Evolutionary conservation across 1,140 invertebrate species (phyloP), one percentile per base, ranked within the genome.

Genomic region (Eupeodes corollae): DNA sequence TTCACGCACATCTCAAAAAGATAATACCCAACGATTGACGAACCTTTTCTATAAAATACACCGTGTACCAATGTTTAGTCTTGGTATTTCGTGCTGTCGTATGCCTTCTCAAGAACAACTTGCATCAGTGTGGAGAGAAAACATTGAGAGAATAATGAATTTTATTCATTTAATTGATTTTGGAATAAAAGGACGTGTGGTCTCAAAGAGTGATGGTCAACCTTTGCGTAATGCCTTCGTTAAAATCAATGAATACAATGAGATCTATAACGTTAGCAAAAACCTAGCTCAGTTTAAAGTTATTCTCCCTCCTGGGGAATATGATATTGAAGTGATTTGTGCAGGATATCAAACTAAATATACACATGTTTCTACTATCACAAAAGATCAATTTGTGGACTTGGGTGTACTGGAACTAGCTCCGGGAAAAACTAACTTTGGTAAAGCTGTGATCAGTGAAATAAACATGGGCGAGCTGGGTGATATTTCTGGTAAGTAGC

Each of bases 1-100:
- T 6, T 56, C 55, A 1, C 50, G 60, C 8, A 53, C 58, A 3
- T 42, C 48, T 35, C 60, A 63, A 31, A 51, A 47, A 10, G 54
- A 61, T 38, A 56, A 54, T 13, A 56, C 48, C 33, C 55, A 61
- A n/a, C 42, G 59, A 1, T 35, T 80, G 14, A 74, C 78, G 3
- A 78, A 80, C 57, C 52, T 75, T 21, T 49, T 81, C 2, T 75
- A 70, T 47, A 73, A 76, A 32, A 65, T 75, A 51, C 79, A 71
- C 49, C 69, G 73, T 12, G 66, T 73, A 1, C 76, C 79, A 0
- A 65, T 81, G 51, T 67, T 77, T n/a, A 76, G 77, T 0, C 65
- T 78, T 19, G 77, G 78, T 1, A 49, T 81, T 6, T 75, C 79
- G 39, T 92, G 88, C 56, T 91, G 88, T 58, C 84, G 85, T 52